These are phyloP conservation scores for Dicaeum eximium DNA, from an alignment of 2,113 vertebrate species.

Conservation along the genomic window DNA sequence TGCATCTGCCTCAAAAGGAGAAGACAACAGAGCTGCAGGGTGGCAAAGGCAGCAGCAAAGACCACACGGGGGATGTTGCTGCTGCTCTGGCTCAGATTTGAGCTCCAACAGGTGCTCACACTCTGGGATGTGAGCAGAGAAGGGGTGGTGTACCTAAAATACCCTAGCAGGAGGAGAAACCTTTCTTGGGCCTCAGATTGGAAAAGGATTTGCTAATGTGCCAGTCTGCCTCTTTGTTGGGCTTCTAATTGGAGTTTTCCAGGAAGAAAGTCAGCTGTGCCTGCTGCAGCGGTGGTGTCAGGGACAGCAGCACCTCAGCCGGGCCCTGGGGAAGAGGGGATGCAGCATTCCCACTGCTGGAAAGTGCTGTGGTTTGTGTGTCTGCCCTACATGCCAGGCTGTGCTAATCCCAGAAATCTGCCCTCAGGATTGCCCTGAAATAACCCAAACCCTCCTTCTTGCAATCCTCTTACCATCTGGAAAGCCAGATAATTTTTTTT, in stretches of 20 bases:
- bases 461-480: not conserved
- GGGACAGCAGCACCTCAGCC: not conserved
- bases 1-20: rapidly evolving
- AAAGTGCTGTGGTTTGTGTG: not conserved
- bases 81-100: not conserved
- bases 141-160: not conserved
- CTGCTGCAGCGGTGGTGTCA: not conserved
- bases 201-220: not conserved
- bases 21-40: not conserved
- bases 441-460: not conserved
- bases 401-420: not conserved
- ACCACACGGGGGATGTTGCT: rapidly evolving
- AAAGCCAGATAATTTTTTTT: not conserved
- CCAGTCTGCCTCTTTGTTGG: not conserved
- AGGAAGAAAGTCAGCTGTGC: not conserved
- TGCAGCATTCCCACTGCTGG: not conserved
- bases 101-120: not conserved
- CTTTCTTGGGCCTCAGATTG: not conserved
- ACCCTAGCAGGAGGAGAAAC: not conserved
- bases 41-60: not conserved
- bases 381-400: not conserved
- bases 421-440: not conserved
- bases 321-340: not conserved
- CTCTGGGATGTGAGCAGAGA: not conserved
- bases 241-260: not conserved